Base-by-base conservation (phyloP, 2,797 vertebrate genomes). In the Poecilia wingei region DNA sequence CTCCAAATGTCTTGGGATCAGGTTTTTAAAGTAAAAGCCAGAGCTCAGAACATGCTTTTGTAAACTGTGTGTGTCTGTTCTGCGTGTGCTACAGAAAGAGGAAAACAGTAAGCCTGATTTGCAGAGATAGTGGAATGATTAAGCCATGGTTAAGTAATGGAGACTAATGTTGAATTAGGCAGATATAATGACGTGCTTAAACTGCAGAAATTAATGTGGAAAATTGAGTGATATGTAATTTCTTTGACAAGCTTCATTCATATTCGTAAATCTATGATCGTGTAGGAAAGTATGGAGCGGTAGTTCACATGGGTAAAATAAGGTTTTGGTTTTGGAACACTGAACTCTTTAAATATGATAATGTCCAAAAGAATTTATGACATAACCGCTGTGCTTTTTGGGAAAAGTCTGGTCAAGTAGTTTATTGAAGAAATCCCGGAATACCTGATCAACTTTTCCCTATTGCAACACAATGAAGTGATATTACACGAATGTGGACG, bases 91-190 rank as follows among this genome's bases (percentile, higher is more conserved):
- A 43, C 55, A 47, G 20, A 66, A 43, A 41, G 51, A 70, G 46
- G 7, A 81, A 74, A 72, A 51, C 64, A 85, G 85, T 25, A 22
- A 70, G 79, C 57, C 53, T 86, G 77, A 81, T 82, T 87, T 82
- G 75, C 66, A 76, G 78, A 87, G 85, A 90, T 90, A 90, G 81
- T 79, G 88, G 80, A 87, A 85, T 91, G 47, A 87, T 93, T 89
- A 91, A 83, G 57, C 79, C 71, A 13, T 46, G 80, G 87, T 80
- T 89, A 7, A 3, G 78, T 87, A 89, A 92, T 92, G 85, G 87
- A 92, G 88, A 91, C 72, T 89, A 92, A 89, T 92, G 90, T 89
- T 81, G 85, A 89, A 92, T 94, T 84, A 91, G 79, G 79, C 64
- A 79, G 89, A 85, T 36, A 7, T 79, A 87, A 84, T 87, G 88